Evolutionary conservation across 2,888 invertebrate genomes (phyloP), one percentile per base, ranked within the genome.

Genomic region (Drosophila emarginata): DNA sequence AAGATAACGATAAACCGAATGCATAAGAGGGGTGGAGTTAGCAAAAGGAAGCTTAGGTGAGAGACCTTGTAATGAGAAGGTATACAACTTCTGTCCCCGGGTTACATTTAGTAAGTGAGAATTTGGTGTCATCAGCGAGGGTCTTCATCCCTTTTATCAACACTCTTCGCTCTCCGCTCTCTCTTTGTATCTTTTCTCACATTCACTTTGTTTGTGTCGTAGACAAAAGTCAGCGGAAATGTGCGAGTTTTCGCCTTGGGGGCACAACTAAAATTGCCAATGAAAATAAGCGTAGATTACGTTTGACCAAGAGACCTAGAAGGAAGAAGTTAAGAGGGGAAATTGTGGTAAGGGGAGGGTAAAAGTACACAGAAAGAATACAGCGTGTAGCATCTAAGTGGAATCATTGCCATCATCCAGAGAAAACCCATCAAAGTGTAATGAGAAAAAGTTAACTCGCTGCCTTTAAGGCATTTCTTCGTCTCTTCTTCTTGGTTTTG

Each of bases 361-460:
- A 32, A 32, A 32, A 32, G 32, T 32, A 32, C 32, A 32, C 15
- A 23, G 51, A 23, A 40, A 23, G 26, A 32, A 65, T 37, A 50
- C 52, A 37, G 37, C 18, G 18, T 21, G 18, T 21, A 32, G 32
- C 32, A 32, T 32, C 32, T 32, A 45, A 18, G 45, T 39, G 39
- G 71, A 63, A 51, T 63, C 70, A 67, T 67, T 32, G 45, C 56
- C 68, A 69, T 69, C 69, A 59, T 32, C 32, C 32, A 62, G 53
- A 36, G 61, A 76, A 45, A 71, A 78, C 64, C 76, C 59, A 82
- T 82, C 79, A 82, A 77, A 67, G 69, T 72, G 79, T 80, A 82
- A 86, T 87, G 82, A 84, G 82, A 84, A 83, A 84, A 84, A 77
- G 67, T 75, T 67, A 75, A 64, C 86, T 76, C 74, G 78, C 78